Base-by-base conservation (phyloP, 64 coral and sea anemone genomes). In the Astreopora myriophthalma region DNA sequence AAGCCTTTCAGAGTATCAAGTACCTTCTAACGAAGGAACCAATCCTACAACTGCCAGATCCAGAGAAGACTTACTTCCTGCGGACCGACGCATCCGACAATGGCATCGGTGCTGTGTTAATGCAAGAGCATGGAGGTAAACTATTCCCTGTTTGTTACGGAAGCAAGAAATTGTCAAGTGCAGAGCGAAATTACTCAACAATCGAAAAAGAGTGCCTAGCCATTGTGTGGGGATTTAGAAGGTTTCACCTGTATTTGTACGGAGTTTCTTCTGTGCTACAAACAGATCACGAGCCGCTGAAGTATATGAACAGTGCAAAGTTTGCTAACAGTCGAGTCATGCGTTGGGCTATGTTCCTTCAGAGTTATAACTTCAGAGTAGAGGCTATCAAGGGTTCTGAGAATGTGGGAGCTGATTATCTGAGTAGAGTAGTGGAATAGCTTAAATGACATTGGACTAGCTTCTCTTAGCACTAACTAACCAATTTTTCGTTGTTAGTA, bases 121-220 rank as follows among this genome's bases (percentile, higher is more conserved):
- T 86, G 69, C 79, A 86, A 55, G 26, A 51, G 14, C 80, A 86
- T 34, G 44, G 76, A 10, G 29, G 10, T 16, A 25, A 85, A 28
- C 0, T 85, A 33, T 72, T 85, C 27, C 89, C 89, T 10, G 68
- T 85, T 7, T 48, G n/a, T 8, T 92, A 57, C 40, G 89, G 68
- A 58, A 85, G 79, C 48, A 71, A 38, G 72, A 77, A 70, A 49
- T 35, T 85, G 28, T 17, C 13, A 62, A 20, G 25, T n/a, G 29
- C 28, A 57, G 86, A 88, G 30, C 13, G 34, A 6, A 48, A 48
- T 58, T 88, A 88, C 31, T 69, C 86, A 33, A 75, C 71, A 2
- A 88, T 80, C 5, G 88, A 88, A 27, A 88, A 69, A 58, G 91
- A 93, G 29, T 93, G 72, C 62, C 40, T 86, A 34, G 79, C 90